Percentiles rank a stretch among this genome's conserved stretches.
Conservation (phyloP, 2,113 vertebrate genomes). For the Clarias gariepinus region DNA sequence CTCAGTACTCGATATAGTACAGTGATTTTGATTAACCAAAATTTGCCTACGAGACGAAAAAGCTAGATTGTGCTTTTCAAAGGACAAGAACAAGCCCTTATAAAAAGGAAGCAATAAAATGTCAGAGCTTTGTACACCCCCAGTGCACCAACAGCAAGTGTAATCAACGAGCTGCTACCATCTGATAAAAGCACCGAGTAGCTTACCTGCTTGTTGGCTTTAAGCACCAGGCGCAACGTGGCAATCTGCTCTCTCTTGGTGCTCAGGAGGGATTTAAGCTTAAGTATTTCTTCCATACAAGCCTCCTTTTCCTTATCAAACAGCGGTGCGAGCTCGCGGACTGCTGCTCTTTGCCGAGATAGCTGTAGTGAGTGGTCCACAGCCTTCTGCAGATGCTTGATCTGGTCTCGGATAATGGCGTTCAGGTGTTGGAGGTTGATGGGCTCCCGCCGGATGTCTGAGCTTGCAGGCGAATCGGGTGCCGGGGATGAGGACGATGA, state of each 20-base stretch:
- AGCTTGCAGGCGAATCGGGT: constrained; percentile 76
- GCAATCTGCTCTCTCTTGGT: constrained; percentile 97
- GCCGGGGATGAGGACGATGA: constrained; percentile 81
- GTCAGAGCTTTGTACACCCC: neutral
- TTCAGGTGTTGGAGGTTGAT: constrained; percentile 97
- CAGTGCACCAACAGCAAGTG: neutral
- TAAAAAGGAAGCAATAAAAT: neutral
- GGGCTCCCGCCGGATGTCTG: constrained; percentile 89
- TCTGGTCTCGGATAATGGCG: constrained; percentile 95
- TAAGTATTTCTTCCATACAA: constrained; percentile 95
- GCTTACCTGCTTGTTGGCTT: constrained; percentile 96
- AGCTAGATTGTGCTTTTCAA: neutral
- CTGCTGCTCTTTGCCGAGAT: constrained; percentile 89
- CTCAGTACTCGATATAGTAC: neutral
- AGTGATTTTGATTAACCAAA: neutral
- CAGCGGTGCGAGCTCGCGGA: constrained; percentile 86
- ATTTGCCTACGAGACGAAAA: neutral
- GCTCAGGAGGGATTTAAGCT: constrained; percentile 93
- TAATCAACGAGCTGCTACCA: neutral
- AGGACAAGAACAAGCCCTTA: neutral
- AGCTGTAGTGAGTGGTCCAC: constrained; percentile 91
- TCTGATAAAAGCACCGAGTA: neutral
- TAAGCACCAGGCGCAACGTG: constrained; percentile 89
- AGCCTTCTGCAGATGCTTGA: constrained; percentile 93
- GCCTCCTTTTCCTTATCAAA: constrained; percentile 95